These are phyloP conservation scores for Hippocampus barbouri DNA, from an alignment of 2,113 vertebrate species.

Conservation along the genomic window DNA sequence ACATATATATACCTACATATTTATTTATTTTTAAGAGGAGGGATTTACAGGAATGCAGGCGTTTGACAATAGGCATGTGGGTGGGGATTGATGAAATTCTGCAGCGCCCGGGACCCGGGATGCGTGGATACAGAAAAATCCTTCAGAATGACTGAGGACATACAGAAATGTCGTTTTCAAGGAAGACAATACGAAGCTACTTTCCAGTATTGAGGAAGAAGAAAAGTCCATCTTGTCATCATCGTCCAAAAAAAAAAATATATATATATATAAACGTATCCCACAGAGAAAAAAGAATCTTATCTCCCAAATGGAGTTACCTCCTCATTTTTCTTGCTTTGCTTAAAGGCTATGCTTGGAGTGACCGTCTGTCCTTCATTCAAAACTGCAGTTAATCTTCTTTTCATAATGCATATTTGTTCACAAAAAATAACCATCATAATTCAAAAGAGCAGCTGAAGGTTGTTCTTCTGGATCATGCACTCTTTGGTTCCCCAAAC, in stretches of 20 bases:
- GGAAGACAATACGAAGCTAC: constrained; percentile 48
- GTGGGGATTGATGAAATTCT: constrained; percentile 29
- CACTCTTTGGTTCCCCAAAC: constrained; percentile 5
- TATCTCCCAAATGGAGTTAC: constrained; percentile 63
- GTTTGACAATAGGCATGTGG: constrained; percentile 33
- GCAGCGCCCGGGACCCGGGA: constrained; percentile 10
- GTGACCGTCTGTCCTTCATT: constrained; percentile 36
- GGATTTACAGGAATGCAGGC: constrained; percentile 35
- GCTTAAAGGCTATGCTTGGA: constrained; percentile 32
- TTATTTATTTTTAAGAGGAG: background rate
- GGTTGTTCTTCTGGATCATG: constrained; percentile 44
- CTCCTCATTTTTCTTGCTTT: constrained; percentile 18
- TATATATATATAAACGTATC: constrained; percentile 13
- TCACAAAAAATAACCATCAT: constrained; percentile 52
- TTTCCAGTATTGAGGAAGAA: constrained; percentile 39
- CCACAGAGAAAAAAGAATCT: constrained; percentile 48
- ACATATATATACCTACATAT: background rate
- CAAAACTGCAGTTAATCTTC: constrained; percentile 39
- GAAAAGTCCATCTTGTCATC: constrained; percentile 40
- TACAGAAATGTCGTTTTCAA: constrained; percentile 70
- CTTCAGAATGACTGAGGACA: constrained; percentile 65
- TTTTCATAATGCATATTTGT: constrained; percentile 57
- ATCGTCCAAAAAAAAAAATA: constrained; percentile 17
- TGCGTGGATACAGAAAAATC: constrained; percentile 46
- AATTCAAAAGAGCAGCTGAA: constrained; percentile 50